Base-by-base conservation (phyloP, 2,113 vertebrate genomes). In the Brienomyrus brachyistius region DNA sequence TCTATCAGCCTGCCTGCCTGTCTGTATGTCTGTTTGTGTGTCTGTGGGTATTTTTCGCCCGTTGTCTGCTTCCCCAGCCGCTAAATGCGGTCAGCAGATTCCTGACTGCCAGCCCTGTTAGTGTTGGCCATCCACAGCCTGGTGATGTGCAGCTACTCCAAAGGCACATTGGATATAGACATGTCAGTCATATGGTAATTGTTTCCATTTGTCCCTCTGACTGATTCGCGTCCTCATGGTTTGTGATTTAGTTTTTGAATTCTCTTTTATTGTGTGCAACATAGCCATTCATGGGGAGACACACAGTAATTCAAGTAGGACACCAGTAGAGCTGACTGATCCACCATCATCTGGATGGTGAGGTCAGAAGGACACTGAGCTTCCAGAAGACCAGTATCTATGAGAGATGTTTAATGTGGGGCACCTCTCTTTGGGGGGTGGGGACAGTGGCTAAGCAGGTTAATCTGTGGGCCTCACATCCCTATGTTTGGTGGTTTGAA, bases 141-240 rank as follows among this genome's bases (percentile, higher is more conserved):
- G 17, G 23, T 52, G 43, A 80, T 23, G 7, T 27, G 17, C 19
- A 59, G 52, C 74, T 43, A 66, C 10, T 23, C 9, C 19, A 4
- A 21, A 77, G 17, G 15, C 31, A 27, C 35, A 43, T 19, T 19
- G 35, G 35, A 40, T 45, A 51, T 51, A 77, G 10, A 51, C n/a
- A 15, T 23, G 21, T n/a, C 31, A n/a, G 84, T 82, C 62, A 35
- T 21, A 51, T 31, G 10, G 48, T 80, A 31, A 52, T 77, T 23
- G 48, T 82, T 89, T 89, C 88, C 88, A 89, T 82, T 52, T 89
- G 48, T 13, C 21, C 43, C 19, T 89, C 48, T 21, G 48, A 27
- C 51, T 82, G 40, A 74, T 70, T 74, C 74, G 59, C 5, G 7
- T 23, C 23, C 9, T 86, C 10, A 56, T 54, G 50, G 40, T 56